Evolutionary conservation across 2,113 vertebrate species (phyloP).

Genomic region (Pelecanus crispus): DNA sequence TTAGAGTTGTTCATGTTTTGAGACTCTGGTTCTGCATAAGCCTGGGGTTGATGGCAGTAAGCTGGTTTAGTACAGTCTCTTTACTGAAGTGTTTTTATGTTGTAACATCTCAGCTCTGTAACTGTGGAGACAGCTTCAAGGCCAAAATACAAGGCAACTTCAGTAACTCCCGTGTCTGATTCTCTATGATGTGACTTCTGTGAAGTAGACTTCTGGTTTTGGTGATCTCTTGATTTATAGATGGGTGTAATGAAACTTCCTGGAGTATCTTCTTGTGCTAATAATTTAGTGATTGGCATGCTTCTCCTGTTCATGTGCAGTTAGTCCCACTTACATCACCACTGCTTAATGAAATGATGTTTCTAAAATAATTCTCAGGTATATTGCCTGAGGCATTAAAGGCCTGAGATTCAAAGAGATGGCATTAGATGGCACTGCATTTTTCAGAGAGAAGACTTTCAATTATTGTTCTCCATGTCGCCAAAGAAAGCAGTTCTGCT

Average conservation of each 20-base stretch:
- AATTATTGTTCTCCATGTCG: not conserved
- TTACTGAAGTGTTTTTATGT: not conserved
- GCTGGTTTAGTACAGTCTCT: not conserved
- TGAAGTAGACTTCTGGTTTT: not conserved
- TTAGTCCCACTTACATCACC: not conserved
- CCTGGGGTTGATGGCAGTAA: not conserved
- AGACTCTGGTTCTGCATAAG: not conserved
- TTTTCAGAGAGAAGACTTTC: not conserved
- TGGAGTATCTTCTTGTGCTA: not conserved
- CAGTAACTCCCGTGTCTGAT: fast-evolving
- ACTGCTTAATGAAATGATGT: not conserved
- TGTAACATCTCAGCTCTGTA: not conserved
- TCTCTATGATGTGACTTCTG: not conserved
- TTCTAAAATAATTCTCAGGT: not conserved
- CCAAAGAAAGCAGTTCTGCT: not conserved
- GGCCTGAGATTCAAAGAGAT: not conserved
- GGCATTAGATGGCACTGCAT: not conserved
- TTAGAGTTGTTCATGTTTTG: not conserved
- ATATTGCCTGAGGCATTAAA: not conserved
- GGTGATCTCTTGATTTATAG: not conserved
- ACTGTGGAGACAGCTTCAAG: slow-evolving; percentile 16
- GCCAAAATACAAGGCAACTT: not conserved
- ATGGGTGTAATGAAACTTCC: not conserved
- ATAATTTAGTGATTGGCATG: not conserved
- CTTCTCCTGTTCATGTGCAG: not conserved